phyloP scores from a whole-genome alignment of 2,888 invertebrate genomes.

The Clistopyga incitator region DNA sequence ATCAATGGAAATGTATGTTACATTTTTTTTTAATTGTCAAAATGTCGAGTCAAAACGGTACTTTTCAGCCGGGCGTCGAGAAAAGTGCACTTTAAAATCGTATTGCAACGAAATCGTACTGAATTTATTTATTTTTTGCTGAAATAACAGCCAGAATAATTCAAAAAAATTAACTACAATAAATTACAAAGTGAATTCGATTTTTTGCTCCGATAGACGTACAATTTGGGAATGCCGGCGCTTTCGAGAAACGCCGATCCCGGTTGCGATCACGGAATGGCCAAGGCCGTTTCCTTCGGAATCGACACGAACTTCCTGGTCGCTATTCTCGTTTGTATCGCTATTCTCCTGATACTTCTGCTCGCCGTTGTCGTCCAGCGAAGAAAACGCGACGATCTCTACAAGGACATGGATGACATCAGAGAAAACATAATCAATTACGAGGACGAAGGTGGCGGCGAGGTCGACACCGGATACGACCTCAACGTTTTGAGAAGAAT shows the following conservation, averaged over 20 bases:
- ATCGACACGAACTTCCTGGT: conserved; percentile 95
- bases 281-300: conserved; percentile 92
- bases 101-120: too few relatives aligned
- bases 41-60: too few relatives aligned
- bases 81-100: too few relatives aligned
- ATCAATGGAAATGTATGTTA: conserved; percentile 90
- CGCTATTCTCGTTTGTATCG: conserved; percentile 95
- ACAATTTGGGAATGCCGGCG: conserved; percentile 94
- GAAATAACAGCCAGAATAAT: too few relatives aligned
- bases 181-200: too few relatives aligned
- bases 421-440: conserved; percentile 99
- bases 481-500: conserved; percentile 91
- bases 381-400: conserved; percentile 93
- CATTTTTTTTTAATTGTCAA: not conserved
- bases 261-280: conserved; percentile 90
- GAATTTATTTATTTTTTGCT: too few relatives aligned
- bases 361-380: conserved; percentile 96
- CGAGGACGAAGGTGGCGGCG: conserved; percentile 99
- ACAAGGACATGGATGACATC: conserved; percentile 97
- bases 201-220: conserved; percentile 86
- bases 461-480: conserved; percentile 97
- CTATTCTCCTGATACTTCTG: conserved; percentile 93
- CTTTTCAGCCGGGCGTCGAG: too few relatives aligned
- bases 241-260: conserved; percentile 89
- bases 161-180: too few relatives aligned